A percentile compares a stretch with the other conserved stretches of the same genome.
Evolutionary conservation across 2,888 invertebrate genomes (phyloP).

Genomic region (Oconnorella tubifera): DNA sequence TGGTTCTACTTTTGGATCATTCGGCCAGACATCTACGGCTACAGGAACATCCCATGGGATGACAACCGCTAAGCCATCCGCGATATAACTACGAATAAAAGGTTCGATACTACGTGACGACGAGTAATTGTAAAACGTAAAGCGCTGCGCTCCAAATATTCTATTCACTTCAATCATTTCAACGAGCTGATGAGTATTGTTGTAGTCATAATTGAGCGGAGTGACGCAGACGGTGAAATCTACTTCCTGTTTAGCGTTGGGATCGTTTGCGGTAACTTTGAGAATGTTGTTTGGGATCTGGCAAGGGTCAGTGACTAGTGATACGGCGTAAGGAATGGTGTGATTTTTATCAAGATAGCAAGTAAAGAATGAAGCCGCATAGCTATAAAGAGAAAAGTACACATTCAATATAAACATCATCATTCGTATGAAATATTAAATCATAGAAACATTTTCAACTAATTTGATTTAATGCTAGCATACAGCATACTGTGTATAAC

Average conservation of each 20-base stretch:
- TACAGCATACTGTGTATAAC: not conserved
- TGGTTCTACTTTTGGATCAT: conserved; percentile 13
- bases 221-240: conserved; percentile 34
- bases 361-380: conserved; percentile 17
- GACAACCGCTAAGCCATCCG: conserved; percentile 28
- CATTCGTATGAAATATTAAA: too few species aligned
- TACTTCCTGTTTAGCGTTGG: not conserved
- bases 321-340: conserved; percentile 18
- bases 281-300: conserved; percentile 10
- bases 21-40: conserved; percentile 21
- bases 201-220: conserved; percentile 29
- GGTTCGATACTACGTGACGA: conserved; percentile 14
- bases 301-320: conserved; percentile 11
- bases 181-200: conserved; percentile 23
- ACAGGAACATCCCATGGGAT: conserved; percentile 32
- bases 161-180: conserved; percentile 34
- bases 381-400: conserved; percentile 12
- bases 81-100: conserved; percentile 20
- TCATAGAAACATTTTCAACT: too few species aligned
- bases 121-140: conserved; percentile 35
- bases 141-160: conserved; percentile 32
- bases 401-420: not conserved
- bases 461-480: too few species aligned
- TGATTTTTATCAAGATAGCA: conserved; percentile 5
- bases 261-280: not conserved